A percentile compares a stretch with the other conserved stretches of the same genome.
These are phyloP conservation scores for Montipora capricornis DNA, from an alignment of 64 coral and sea anemone genomes.

Conservation along the genomic window DNA sequence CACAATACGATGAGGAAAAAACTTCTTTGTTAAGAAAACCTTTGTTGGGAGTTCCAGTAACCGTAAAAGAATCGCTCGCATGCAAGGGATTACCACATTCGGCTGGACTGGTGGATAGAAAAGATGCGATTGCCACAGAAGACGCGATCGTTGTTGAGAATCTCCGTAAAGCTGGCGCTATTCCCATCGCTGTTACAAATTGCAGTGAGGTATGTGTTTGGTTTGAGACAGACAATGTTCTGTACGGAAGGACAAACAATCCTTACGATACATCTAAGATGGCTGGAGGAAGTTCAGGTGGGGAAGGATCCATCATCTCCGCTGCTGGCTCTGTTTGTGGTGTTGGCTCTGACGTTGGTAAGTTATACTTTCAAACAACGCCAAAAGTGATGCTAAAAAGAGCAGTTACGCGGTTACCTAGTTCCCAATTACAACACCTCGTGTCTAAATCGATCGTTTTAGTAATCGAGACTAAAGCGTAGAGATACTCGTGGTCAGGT, in stretches of 20 bases:
- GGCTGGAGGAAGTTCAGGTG: conserved; percentile 87
- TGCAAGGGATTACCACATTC: conserved; percentile 77
- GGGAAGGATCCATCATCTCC: conserved; percentile 85
- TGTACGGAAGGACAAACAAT: conserved; percentile 86
- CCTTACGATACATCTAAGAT: conserved; percentile 81
- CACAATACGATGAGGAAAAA: conserved; percentile 45
- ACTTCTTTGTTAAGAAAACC: conserved; percentile 57
- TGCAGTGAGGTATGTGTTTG: conserved; percentile 90
- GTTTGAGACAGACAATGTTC: conserved; percentile 86
- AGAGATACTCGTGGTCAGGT: too few species aligned
- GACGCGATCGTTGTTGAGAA: conserved; percentile 72
- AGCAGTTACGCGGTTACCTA: too few species aligned
- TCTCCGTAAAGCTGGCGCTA: conserved; percentile 73
- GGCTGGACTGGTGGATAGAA: conserved; percentile 82
- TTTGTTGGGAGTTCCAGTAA: conserved; percentile 80
- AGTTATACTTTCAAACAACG: not conserved
- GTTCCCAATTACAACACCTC: too few species aligned
- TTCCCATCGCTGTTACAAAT: conserved; percentile 86
- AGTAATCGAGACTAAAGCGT: too few species aligned
- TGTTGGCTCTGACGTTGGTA: conserved; percentile 89
- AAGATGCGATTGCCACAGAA: conserved; percentile 55
- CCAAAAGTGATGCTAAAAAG: not conserved
- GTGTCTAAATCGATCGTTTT: too few species aligned
- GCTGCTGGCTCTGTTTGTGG: conserved; percentile 89
- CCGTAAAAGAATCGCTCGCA: conserved; percentile 84